Evolutionary conservation across 37 sponge, comb jelly and placozoan species (phyloP), one percentile per base, ranked within the genome.

Genomic region (Geodia barretti): DNA sequence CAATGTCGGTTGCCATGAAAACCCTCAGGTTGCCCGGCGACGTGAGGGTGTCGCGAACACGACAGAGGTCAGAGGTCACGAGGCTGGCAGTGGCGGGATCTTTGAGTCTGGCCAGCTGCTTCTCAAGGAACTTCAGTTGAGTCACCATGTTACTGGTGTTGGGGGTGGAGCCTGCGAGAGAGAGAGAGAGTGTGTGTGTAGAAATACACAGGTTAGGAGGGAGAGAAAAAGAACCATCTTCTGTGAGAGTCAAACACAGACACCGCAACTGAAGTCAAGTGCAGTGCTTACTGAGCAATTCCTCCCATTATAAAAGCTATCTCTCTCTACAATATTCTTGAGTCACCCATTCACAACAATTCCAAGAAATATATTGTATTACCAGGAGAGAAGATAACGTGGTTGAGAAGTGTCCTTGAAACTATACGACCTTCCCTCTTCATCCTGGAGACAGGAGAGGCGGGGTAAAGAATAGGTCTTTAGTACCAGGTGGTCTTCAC

Each of bases 131-230:
- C 54, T 69, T 73, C n/a, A 31, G 67, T 75, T 94, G 95, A 1
- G 77, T 76, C 39, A 84, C 41, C 83, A 88, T 87, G 38, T 65
- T 94, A 43, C 67, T 24, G 3, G 74, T 17, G 76, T 94, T 91
- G n/a, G 68, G 54, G 7, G 14, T 7, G 54, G 54, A 43, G 63
- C 28, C 43, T 28, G 23, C 31, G 20, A 79, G 68, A 59, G 68
- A 68, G 25, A 40, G 25, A 64, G 39, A 64, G 14, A 41, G 59
- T 32, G n/a, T 72, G 73, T 32, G 41, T 14, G n/a, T 4, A 39
- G n/a, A 9, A 32, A 25, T 31, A 39, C 72, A 71, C 37, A 71
- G 4, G 32, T 39, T 4, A 3, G 26, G 54, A 38, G 29, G 1
- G 17, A 38, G 69, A 68, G 32, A 34, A 3, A 70, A 17, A 39